Evolutionary conservation across 1,140 invertebrate genomes (phyloP), one percentile per base, ranked within the genome.

Genomic region (Plectus sambesii): DNA sequence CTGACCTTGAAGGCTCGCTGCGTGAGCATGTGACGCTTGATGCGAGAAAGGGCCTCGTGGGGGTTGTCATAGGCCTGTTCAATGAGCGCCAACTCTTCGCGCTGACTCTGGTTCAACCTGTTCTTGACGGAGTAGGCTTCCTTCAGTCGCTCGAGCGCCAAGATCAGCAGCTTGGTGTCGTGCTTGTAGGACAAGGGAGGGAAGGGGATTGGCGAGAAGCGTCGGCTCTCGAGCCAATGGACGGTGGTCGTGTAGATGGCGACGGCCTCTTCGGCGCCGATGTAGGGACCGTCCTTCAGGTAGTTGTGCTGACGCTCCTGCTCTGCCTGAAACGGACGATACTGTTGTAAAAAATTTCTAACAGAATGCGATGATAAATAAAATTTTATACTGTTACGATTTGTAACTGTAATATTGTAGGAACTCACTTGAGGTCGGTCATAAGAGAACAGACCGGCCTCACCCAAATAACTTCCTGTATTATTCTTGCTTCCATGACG

Each of bases 21-120:
- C 0, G 94, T 99, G 0, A 99, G 74, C 58, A 99, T 76, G 75
- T 99, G 94, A 80, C 94, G 85, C 70, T 99, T 99, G 59, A 99
- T 99, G 63, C 94, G 82, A 0, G 93, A 98, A 39, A 99, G 71
- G 1, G 93, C 93, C 71, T 99, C 94, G 60, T 99, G 93, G 45
- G 94, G 94, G 76, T 99, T 99, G 70, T 99, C 94, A 68, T 99
- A 99, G 0, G 94, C 94, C 70, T 99, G 94, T 72, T 99, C 94
- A 62, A 99, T 98, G 1, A 99, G 75, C 17, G 94, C 93, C 17
- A 99, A 71, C 70, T 99, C 94, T 74, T 99, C 94, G 60, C 94
- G 76, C 73, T 99, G 94, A 62, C 89, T 96, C 72, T 99, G 93
- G 75, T 99, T 99, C 37, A 99, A 70, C 26, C 94, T 77, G 3